A percentile compares a stretch with the other conserved stretches of the same genome.
Conservation (phyloP, 1,140 invertebrate species). For the Agrilus planipennis region DNA sequence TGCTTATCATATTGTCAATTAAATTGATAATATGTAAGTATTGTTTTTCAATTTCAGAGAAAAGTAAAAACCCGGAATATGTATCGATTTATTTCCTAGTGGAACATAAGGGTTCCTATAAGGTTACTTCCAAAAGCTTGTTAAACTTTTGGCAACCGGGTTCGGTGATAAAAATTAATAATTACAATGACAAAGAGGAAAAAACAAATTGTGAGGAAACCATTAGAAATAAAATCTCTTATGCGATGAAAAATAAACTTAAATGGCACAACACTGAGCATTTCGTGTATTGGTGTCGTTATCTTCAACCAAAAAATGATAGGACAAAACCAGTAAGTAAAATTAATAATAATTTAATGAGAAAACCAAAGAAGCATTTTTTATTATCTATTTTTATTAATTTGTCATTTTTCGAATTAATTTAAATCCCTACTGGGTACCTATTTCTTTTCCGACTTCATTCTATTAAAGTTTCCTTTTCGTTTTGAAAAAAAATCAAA, state of each 20-base stretch:
- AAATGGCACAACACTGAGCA: slow-evolving; percentile 57
- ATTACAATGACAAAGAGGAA: slow-evolving; percentile 53
- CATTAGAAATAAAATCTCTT: slow-evolving; percentile 47
- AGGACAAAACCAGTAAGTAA: slow-evolving; percentile 48
- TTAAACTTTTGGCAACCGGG: slow-evolving; percentile 52
- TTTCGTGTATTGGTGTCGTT: slow-evolving; percentile 55
- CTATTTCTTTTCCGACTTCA: too few species aligned
- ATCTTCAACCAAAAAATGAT: slow-evolving; percentile 48
- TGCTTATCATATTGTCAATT: too few species aligned
- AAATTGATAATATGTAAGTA: too few species aligned
- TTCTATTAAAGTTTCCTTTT: too few species aligned
- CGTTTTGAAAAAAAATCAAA: too few species aligned
- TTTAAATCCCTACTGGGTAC: too few species aligned
- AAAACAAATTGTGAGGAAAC: slow-evolving; percentile 48
- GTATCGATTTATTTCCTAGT: slow-evolving; percentile 51
- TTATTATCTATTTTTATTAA: too few species aligned
- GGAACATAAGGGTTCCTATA: slow-evolving; percentile 47
- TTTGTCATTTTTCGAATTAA: too few species aligned
- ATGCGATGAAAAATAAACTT: slow-evolving; percentile 34
- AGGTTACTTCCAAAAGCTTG: slow-evolving; percentile 44
- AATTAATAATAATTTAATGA: too few species aligned
- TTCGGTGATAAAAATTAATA: slow-evolving; percentile 54
- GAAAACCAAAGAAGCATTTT: too few species aligned
- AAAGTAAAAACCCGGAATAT: slow-evolving; percentile 54
- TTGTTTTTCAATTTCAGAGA: slow-evolving; percentile 38